A percentile compares a stretch with the other conserved stretches of the same genome.
Conservation (phyloP, 2,113 vertebrate species). For the Ochotona princeps region DNA sequence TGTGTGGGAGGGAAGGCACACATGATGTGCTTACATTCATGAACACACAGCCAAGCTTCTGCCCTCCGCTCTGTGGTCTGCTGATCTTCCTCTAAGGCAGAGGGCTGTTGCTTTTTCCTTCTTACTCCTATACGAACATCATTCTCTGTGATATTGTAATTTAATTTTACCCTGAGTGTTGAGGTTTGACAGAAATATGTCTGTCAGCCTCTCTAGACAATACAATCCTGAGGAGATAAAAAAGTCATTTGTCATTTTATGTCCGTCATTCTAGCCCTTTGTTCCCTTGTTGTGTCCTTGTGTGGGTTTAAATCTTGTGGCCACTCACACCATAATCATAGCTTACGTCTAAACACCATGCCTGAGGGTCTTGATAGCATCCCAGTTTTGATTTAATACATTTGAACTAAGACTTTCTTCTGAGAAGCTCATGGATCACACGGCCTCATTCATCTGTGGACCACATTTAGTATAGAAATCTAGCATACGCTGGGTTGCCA, state of each 20-base stretch:
- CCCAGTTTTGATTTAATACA: neutral
- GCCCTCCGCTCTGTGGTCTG: neutral
- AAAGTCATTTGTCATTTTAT: neutral
- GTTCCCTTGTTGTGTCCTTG: rapidly evolving
- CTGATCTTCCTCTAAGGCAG: neutral
- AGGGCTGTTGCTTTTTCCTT: neutral
- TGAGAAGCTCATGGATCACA: rapidly evolving
- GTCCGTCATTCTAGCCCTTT: neutral
- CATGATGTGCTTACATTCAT: neutral
- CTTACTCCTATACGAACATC: neutral
- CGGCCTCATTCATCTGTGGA: neutral
- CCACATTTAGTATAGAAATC: neutral
- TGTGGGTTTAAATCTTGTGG: neutral
- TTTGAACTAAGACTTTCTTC: neutral
- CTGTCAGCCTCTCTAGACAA: neutral
- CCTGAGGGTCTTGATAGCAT: neutral
- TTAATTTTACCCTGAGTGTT: neutral
- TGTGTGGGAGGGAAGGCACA: neutral
- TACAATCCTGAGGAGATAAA: too few species aligned
- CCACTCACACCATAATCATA: neutral
- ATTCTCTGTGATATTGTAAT: neutral
- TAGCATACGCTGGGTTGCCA: too few species aligned
- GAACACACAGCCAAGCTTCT: neutral
- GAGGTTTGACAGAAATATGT: neutral
- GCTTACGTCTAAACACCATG: rapidly evolving